Percentiles rank a stretch among this genome's conserved stretches.
Evolutionary conservation across 2,113 vertebrate genomes (phyloP).

Genomic region (Aegotheles bennettii): DNA sequence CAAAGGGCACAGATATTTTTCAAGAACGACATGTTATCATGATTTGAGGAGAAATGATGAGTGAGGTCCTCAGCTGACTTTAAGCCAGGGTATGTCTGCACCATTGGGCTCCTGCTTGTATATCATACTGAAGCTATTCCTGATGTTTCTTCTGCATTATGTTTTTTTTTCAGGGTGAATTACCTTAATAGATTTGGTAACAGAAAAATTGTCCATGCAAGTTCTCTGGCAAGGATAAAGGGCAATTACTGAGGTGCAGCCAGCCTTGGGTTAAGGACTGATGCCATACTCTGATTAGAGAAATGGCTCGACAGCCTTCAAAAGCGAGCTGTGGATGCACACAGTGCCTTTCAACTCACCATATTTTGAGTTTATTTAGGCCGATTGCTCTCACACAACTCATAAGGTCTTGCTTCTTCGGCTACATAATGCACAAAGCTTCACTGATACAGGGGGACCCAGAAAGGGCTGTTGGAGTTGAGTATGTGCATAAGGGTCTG

Average conservation of each 20-base stretch:
- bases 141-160: neutral
- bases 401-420: neutral
- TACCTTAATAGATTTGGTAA: neutral
- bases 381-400: neutral
- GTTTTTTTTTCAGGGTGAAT: slow-evolving; percentile 1
- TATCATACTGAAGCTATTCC: neutral
- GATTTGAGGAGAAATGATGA: neutral
- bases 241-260: neutral
- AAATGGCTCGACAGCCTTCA: neutral
- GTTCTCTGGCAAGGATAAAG: neutral
- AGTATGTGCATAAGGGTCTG: neutral
- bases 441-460: neutral
- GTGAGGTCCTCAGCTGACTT: neutral
- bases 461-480: neutral
- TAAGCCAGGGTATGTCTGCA: neutral
- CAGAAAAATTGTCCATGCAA: neutral
- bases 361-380: neutral
- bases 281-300: neutral
- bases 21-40: neutral
- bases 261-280: neutral
- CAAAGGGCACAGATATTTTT: neutral
- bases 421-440: neutral
- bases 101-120: neutral
- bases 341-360: neutral
- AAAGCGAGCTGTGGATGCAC: neutral